Evolutionary conservation across 1,140 invertebrate genomes (phyloP).

Genomic region (Drosophila erecta): DNA sequence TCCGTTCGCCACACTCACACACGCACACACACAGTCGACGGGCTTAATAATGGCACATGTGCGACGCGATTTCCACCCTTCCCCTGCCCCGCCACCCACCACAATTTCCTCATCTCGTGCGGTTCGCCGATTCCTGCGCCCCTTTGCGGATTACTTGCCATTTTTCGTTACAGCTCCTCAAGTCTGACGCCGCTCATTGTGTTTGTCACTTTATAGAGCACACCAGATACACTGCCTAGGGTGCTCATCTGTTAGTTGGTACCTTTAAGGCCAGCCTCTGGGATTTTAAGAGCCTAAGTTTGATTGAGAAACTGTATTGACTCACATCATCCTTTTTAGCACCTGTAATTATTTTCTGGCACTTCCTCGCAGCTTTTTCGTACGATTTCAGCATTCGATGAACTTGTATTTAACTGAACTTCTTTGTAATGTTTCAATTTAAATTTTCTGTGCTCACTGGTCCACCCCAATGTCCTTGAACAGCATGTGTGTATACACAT

Average conservation of each 20-base stretch:
- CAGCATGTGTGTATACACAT: slow-evolving; percentile 8
- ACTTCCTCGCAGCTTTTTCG: too few species aligned
- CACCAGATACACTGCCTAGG: slow-evolving; percentile 6
- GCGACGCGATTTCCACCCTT: slow-evolving; percentile 59
- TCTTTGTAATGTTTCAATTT: too few species aligned
- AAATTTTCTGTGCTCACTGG: neutral
- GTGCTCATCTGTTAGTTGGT: neutral
- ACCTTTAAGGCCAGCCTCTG: neutral
- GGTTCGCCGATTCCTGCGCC: slow-evolving; percentile 52
- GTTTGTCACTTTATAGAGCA: slow-evolving; percentile 38
- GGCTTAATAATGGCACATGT: slow-evolving; percentile 75
- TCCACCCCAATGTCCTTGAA: neutral
- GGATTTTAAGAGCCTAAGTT: too few species aligned
- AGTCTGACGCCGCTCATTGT: slow-evolving; percentile 50
- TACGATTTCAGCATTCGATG: too few species aligned
- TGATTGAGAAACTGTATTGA: too few species aligned
- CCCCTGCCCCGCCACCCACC: neutral
- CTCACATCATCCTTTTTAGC: too few species aligned
- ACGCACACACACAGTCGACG: slow-evolving; percentile 12
- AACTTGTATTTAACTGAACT: too few species aligned
- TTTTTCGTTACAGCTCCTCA: slow-evolving; percentile 58
- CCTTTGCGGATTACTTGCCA: slow-evolving; percentile 51
- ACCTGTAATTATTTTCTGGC: too few species aligned
- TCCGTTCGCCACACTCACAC: slow-evolving; percentile 49
- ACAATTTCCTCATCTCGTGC: slow-evolving; percentile 41